Conservation (phyloP, 1,140 invertebrate species). For the Hyphantria cunea region DNA sequence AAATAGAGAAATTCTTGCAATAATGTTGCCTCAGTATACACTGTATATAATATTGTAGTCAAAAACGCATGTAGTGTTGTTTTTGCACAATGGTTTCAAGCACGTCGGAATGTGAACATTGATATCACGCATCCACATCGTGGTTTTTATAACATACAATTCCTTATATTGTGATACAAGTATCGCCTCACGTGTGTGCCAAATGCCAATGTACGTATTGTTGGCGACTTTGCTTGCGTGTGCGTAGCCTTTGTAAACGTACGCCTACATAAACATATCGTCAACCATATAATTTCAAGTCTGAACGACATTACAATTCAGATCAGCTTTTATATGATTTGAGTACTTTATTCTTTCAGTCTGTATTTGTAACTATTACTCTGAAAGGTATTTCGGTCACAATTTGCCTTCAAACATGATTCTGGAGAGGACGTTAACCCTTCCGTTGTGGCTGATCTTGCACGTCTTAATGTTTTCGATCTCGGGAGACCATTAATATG, state of each 20-base stretch:
- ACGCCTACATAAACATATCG: conserved; percentile 23
- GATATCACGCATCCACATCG: conserved; percentile 59
- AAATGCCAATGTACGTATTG: conserved; percentile 41
- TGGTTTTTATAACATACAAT: conserved; percentile 53
- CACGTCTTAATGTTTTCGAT: too few species aligned
- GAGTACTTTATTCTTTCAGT: too few species aligned
- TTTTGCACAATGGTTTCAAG: conserved; percentile 45
- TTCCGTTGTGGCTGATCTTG: too few species aligned
- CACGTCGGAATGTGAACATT: conserved; percentile 65
- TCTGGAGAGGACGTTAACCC: too few species aligned
- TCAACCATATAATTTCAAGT: conserved; percentile 31
- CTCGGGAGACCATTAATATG: too few species aligned
- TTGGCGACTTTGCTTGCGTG: conserved; percentile 36
- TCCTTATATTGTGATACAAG: too few species aligned
- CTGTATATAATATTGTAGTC: conserved; percentile 3
- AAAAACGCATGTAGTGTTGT: conserved; percentile 29
- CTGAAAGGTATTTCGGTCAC: conserved; percentile 1
- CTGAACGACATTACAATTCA: conserved; percentile 21
- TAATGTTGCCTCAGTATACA: too few species aligned
- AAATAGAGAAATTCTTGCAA: too few species aligned
- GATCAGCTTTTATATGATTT: conserved; percentile 2
- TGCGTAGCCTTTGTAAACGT: conserved; percentile 13
- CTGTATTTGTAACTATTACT: background rate
- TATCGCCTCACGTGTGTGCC: conserved; percentile 38
- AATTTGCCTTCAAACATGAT: too few species aligned